Base-by-base conservation (phyloP, 2,888 invertebrate genomes). In the Dioctria linearis region DNA sequence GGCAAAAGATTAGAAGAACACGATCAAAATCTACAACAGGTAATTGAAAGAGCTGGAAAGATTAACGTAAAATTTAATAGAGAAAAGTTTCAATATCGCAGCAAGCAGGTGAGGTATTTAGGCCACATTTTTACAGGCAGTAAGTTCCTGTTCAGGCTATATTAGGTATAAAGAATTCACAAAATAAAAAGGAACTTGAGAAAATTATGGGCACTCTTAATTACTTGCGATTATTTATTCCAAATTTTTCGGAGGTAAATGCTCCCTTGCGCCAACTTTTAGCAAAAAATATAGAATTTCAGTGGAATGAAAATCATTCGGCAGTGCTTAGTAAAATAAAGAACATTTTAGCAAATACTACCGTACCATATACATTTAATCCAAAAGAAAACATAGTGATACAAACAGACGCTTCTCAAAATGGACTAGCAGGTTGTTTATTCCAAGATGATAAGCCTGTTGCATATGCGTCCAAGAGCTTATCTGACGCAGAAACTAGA, bases 161-260 rank as follows among this genome's bases (percentile, higher is more conserved):
- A 40, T 37, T 57, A 3, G 61, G 82, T 5, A 57, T 83, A 8
- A 67, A 79, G 63, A 54, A 75, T 39, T 83, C 83, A 1, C 71
- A 79, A 42, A 83, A 83, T 67, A 83, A 83, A 8, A 81, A 82
- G 63, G 82, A 81, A 25, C 61, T 85, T 6, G 75, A 82, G 63
- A 81, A 57, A 73, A 49, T 84, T 13, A 59, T 84, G 42, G 84
- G 83, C 6, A 82, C 84, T 75, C 39, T 83, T 13, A 84, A 83
- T 51, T 85, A 83, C 69, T 8, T 46, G 5, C 46, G 46, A 46
- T 46, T 2, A 46, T 46, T 46, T 46, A 2, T 46, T 5, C 5
- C 8, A 2, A n/a, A 46, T 46, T 6, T 46, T 46, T 46, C 46
- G 5, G 46, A 46, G 46, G 2, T 46, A 46, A 46, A 46, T 46